These are phyloP conservation scores for Miltochrista miniata DNA, from an alignment of 2,888 invertebrate genomes.

Conservation along the genomic window DNA sequence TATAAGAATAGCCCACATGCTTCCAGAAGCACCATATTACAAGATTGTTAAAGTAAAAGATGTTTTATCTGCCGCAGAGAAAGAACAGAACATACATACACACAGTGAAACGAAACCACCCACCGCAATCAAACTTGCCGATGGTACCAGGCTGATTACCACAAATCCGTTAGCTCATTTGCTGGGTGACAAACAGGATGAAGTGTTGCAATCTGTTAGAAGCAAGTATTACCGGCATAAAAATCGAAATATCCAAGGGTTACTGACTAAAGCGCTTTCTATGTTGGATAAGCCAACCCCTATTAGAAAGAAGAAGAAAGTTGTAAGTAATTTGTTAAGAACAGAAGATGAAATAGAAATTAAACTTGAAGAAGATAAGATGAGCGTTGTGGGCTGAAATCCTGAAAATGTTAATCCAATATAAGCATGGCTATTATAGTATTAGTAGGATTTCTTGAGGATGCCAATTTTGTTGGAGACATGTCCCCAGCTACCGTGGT, in stretches of 20 bases:
- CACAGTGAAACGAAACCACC: background rate
- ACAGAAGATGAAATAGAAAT: background rate
- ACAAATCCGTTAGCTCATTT: conserved; percentile 71
- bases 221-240: conserved; percentile 58
- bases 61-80: conserved; percentile 20
- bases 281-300: conserved; percentile 37
- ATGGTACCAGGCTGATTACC: conserved; percentile 61
- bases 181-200: conserved; percentile 44
- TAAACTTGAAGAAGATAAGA: background rate
- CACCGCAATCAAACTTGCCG: conserved; percentile 47
- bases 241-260: conserved; percentile 46
- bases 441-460: too few relatives aligned
- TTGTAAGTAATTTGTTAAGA: background rate
- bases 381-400: background rate
- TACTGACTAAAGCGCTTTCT: conserved; percentile 55
- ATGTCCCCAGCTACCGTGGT: too few relatives aligned
- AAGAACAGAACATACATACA: background rate
- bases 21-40: conserved; percentile 62
- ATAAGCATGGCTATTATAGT: too few relatives aligned
- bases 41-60: conserved; percentile 69
- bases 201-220: conserved; percentile 36
- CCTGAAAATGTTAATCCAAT: too few relatives aligned
- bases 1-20: conserved; percentile 60
- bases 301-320: conserved; percentile 14
- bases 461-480: too few relatives aligned